These are phyloP conservation scores for Papilio elwesi DNA, from an alignment of 2,888 invertebrate species.

Conservation along the genomic window DNA sequence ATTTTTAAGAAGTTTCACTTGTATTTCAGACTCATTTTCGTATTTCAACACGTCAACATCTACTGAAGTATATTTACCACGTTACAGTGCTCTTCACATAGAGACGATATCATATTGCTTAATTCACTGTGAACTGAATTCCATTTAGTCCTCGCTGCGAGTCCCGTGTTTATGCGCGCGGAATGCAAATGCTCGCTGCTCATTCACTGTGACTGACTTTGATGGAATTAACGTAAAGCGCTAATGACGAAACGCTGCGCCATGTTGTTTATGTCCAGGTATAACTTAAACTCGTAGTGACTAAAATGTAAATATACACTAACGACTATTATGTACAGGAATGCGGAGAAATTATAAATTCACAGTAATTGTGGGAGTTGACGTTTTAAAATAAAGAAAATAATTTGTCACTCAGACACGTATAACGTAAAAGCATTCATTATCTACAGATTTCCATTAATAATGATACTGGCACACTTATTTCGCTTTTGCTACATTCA, in stretches of 20 bases:
- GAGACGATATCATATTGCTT: constrained; percentile 15
- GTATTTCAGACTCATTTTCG: background rate
- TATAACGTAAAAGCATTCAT: too few species aligned
- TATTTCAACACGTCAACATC: background rate
- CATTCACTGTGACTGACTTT: constrained; percentile 6
- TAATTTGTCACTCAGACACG: too few species aligned
- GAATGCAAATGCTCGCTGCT: constrained; percentile 17
- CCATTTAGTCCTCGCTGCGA: constrained; percentile 9
- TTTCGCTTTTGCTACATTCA: too few species aligned
- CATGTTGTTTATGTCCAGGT: background rate
- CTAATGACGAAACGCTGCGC: background rate
- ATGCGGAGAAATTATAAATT: too few species aligned
- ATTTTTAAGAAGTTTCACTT: background rate
- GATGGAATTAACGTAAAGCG: constrained; percentile 17
- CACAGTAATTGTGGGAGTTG: too few species aligned
- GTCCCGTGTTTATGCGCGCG: background rate
- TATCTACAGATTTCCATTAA: too few species aligned
- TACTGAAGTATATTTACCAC: constrained; percentile 1
- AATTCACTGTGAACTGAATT: constrained; percentile 12
- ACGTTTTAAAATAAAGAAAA: too few species aligned
- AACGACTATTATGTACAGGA: too few species aligned
- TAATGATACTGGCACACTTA: too few species aligned
- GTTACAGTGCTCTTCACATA: background rate
- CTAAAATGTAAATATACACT: too few species aligned
- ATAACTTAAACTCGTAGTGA: background rate